These are phyloP conservation scores for Probaryconus sp. DNA, from an alignment of 1,140 invertebrate genomes.

Conservation along the genomic window DNA sequence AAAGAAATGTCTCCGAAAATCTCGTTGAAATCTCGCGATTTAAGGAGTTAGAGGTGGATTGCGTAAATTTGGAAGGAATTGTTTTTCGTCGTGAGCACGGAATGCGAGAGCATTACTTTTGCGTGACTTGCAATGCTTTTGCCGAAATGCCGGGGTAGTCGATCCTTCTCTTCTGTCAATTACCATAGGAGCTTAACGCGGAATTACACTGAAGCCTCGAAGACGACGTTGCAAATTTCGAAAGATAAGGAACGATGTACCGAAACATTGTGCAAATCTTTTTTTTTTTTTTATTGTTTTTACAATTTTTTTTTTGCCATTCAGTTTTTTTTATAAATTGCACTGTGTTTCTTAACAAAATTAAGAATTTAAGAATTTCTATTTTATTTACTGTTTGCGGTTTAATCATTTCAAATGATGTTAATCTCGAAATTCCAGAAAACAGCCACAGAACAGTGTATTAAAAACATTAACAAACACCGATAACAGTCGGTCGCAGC, in stretches of 20 bases:
- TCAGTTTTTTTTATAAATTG: too few relatives aligned
- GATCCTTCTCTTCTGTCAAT: slow-evolving; percentile 53
- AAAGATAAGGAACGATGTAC: slow-evolving; percentile 28
- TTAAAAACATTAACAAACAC: slow-evolving; percentile 32
- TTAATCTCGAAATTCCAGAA: background rate
- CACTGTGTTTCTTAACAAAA: too few relatives aligned
- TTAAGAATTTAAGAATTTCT: too few relatives aligned
- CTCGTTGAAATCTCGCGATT: slow-evolving; percentile 46
- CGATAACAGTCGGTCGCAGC: slow-evolving; percentile 8
- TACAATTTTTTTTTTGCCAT: too few relatives aligned
- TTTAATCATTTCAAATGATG: too few relatives aligned
- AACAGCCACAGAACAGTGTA: slow-evolving; percentile 13
- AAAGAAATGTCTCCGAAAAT: slow-evolving; percentile 62
- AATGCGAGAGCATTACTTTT: slow-evolving; percentile 40
- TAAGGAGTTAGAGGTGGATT: slow-evolving; percentile 13
- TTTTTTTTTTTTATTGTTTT: too few relatives aligned
- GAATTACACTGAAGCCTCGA: slow-evolving; percentile 48
- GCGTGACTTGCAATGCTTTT: slow-evolving; percentile 6
- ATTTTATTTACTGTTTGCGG: too few relatives aligned
- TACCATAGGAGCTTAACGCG: slow-evolving; percentile 49
- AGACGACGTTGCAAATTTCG: slow-evolving; percentile 38
- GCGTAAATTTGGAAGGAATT: slow-evolving; percentile 50
- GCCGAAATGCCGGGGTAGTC: slow-evolving; percentile 14
- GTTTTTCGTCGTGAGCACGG: slow-evolving; percentile 32
- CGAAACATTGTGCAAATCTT: too few relatives aligned